Base-by-base conservation (phyloP, 2,888 invertebrate genomes). In the Pyrocoelia pectoralis region DNA sequence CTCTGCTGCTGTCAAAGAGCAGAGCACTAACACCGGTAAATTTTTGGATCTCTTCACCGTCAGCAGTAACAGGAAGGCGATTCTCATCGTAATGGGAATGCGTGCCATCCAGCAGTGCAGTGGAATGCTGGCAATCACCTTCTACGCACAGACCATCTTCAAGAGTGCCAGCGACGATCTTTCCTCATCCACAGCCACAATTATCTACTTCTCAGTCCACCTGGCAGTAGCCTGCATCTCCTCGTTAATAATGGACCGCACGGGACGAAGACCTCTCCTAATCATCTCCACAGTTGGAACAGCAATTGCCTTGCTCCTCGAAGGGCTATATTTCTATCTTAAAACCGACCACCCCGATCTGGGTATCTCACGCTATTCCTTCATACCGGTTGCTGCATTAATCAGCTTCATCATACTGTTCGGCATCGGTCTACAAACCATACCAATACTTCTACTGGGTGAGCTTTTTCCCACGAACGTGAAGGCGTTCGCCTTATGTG, bases 81-180 rank as follows among this genome's bases (percentile, higher is more conserved):
- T 89, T 71, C 81, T 85, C 72, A 85, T 89, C 55, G 83, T 85
- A 56, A 74, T 88, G 15, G 84, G 85, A n/a, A 80, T 90, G 10
- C 83, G 85, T 69, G 84, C 84, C 1, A 83, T 84, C 49, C 86
- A 85, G 72, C 89, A 90, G 73, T 80, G 88, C 40, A 85, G 85
- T 70, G 87, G 87, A 0, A 86, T 86, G 60, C 85, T 86, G 28
- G 86, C 87, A 0, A 83, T 88, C 5, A 84, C 86, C 0, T 84
- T 86, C 1, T 87, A 87, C 70, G 83, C 86, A 0, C 85, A 87
- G 65, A 81, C 81, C 1, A 89, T 90, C 71, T 89, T 90, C 73
- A 80, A 83, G 65, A 71, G 77, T 18, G 70, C 75, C 33, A 77
- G 74, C 9, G 79, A 79, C 49, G 75, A 78, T 17, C 77, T 87